Evolutionary conservation across 2,113 vertebrate species (phyloP), one percentile per base, ranked within the genome.

Genomic region (Ovis canadensis): DNA sequence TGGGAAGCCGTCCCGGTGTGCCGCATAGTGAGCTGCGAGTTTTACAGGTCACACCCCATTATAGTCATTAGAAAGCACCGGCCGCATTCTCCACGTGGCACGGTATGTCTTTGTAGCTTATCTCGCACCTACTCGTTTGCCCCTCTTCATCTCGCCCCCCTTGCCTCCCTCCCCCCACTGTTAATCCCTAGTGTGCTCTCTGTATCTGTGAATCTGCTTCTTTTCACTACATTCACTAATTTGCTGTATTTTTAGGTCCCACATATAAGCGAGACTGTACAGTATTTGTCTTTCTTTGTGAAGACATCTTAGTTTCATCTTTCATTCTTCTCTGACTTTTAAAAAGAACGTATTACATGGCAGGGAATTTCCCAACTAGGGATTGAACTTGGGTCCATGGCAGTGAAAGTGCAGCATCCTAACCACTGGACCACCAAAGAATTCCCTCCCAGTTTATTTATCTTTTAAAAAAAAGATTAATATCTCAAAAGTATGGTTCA

Each of bases 111-210:
- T 3, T 13, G 67, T 3, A 13, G 67, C 67, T 40, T 12, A 2
- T 7, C 3, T 2, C 11, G 7, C 21, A 7, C 6, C 36, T 2
- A 1, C 6, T 3, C 1, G 36, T 1, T 0, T 2, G 3, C 2
- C 36, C 11, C 12, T 7, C 21, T 6, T 27, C 71, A 2, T 3
- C 71, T 7, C 2, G 36, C 21, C 21, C 71, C 21, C 36, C 71
- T 13, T 14, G 12, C 71, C 2, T 23, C 71, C 23, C 36, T 77
- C 11, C 3, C 71, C 36, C 6, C 36, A 43, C 36, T 6, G 71
- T 7, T 43, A 25, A 3, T 25, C 36, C 5, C 36, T 3, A 2
- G 12, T 14, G 36, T 14, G 0, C 2, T 25, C 23, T 25, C 36
- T 3, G 21, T 7, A 7, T 7, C 36, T 43, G 67, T 6, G 71